Evolutionary conservation across 1,140 invertebrate genomes (phyloP), one percentile per base, ranked within the genome.

Genomic region (Drosophila equinoxialis): DNA sequence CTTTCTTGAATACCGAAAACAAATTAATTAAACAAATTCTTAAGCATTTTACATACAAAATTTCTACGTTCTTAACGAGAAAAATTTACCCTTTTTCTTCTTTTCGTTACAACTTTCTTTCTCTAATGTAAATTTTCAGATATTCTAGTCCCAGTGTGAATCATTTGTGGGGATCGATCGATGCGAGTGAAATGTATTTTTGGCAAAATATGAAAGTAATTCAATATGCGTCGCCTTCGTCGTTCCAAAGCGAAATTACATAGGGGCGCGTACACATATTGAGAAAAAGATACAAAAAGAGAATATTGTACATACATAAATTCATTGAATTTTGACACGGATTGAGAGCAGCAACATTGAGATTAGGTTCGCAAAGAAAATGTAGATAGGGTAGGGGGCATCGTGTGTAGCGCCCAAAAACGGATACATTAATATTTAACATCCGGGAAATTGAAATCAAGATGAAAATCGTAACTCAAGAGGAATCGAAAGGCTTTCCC

Each of bases 401-500:
- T 26, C 23, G 3, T 26, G 23, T 26, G 23, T 26, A 26, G 23
- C 81, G 57, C 70, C 81, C 77, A 65, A 51, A 11, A 51, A 62
- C 62, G 81, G 69, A 67, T 77, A 85, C 77, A 85, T 81, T 78
- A 75, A 85, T 74, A 73, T 84, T 74, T 81, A 85, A 85, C 82
- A 85, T 85, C 82, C 82, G 82, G 82, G 81, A 85, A 85, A 85
- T 85, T 85, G 82, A 75, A 86, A 86, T 79, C 66, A 71, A 85
- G 81, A 81, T 76, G 74, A 58, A 51, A 51, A 68, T 59, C 45
- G 70, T 48, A 45, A 35, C 37, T 26, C 10, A 6, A 17, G 37
- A 62, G 71, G 58, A 66, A 77, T 67, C 55, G 64, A 60, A 66
- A 64, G 51, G 61, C 70, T 73, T 62, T 70, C 58, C 57, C 74